A percentile compares a stretch with the other conserved stretches of the same genome.
Conservation (phyloP, 2,888 invertebrate genomes). For the Cheilosia urbana region DNA sequence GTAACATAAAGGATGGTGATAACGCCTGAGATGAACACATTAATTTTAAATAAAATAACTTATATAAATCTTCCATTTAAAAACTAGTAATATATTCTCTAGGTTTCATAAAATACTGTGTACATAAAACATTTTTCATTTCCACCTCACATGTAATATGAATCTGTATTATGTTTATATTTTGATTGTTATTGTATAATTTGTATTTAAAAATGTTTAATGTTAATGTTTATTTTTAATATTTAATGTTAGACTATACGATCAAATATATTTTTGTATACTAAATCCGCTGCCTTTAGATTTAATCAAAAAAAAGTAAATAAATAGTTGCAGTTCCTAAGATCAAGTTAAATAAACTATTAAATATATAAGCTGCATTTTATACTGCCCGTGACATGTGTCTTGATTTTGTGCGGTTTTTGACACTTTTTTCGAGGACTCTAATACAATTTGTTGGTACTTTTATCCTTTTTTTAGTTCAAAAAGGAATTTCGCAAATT, state of each 20-base stretch:
- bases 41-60: constrained; percentile 48
- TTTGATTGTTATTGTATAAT: constrained; percentile 33
- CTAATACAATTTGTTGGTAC: too few relatives aligned
- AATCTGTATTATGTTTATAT: constrained; percentile 73
- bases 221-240: constrained; percentile 19
- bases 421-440: too few relatives aligned
- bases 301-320: constrained; percentile 1
- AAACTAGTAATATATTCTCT: neutral
- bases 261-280: neutral
- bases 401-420: too few relatives aligned
- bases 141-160: constrained; percentile 53
- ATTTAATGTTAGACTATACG: neutral
- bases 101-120: constrained; percentile 22
- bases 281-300: constrained; percentile 52
- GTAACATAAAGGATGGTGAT: neutral
- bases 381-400: too few relatives aligned
- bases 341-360: too few relatives aligned
- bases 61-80: constrained; percentile 35
- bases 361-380: too few relatives aligned
- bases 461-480: too few relatives aligned
- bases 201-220: constrained; percentile 16
- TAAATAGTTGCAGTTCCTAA: too few relatives aligned
- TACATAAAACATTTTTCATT: constrained; percentile 26
- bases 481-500: too few relatives aligned
- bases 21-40: neutral